A percentile compares a stretch with the other conserved stretches of the same genome.
Conservation (phyloP, 2,888 invertebrate species). For the Cryptus armator region DNA sequence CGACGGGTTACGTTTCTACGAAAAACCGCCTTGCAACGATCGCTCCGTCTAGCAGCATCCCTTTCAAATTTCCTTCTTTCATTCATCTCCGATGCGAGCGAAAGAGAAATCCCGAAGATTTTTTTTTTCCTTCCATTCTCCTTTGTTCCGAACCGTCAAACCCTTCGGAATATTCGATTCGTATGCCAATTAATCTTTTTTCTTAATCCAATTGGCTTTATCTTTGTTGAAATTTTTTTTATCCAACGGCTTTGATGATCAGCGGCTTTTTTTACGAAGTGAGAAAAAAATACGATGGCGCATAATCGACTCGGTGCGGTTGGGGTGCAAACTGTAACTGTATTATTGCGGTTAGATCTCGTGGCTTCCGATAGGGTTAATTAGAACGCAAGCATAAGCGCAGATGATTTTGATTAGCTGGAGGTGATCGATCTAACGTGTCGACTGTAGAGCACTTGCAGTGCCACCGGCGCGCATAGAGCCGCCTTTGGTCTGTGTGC, state of each 20-base stretch:
- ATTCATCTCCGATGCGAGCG: constrained; percentile 48
- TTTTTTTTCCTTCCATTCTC: constrained; percentile 31
- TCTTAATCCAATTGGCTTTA: no score
- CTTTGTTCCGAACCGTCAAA: neutral
- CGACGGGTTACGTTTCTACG: constrained; percentile 66
- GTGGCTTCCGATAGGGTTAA: constrained; percentile 72
- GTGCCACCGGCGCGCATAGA: constrained; percentile 20
- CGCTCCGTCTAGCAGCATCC: constrained; percentile 42
- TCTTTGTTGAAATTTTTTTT: no score
- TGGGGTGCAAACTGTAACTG: neutral
- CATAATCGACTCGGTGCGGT: no score
- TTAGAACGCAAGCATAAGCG: constrained; percentile 73
- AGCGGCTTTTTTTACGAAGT: neutral
- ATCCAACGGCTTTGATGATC: no score
- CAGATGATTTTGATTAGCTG: constrained; percentile 75
- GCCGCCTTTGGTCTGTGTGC: neutral
- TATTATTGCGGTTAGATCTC: constrained; percentile 50
- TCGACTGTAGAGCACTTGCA: constrained; percentile 50
- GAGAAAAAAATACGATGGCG: neutral
- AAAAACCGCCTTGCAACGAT: constrained; percentile 66
- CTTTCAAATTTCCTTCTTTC: constrained; percentile 39
- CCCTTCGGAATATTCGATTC: neutral
- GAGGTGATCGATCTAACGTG: constrained; percentile 79
- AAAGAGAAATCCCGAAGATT: neutral
- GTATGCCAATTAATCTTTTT: neutral